Base-by-base conservation (phyloP, 2,888 invertebrate species). In the Cryptocephalus primarius region DNA sequence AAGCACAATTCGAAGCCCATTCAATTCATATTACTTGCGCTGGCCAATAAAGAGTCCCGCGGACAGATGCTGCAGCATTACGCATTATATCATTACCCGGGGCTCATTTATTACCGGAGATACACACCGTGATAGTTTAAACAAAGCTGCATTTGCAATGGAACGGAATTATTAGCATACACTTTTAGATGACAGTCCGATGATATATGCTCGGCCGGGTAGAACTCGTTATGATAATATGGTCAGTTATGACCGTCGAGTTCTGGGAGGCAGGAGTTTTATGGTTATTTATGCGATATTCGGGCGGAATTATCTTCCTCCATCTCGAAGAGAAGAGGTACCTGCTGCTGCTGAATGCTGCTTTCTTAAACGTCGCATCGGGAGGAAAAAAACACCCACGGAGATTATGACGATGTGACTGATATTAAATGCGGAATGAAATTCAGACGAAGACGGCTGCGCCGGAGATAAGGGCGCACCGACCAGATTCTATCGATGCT, bases 191-290 rank as follows among this genome's bases (percentile, higher is more conserved):
- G 68, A 68, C 68, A 67, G 63, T 64, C 61, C 63, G 66, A 70
- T 69, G 70, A 70, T 70, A 69, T 69, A 69, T 69, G 69, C 59
- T 60, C 62, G 61, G 62, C 61, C 63, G 60, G 62, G 64, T 64
- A 62, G 61, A 67, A 70, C 69, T 66, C 64, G 70, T 70, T 70
- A 70, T 70, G 70, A 61, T 69, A 70, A 70, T 70, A 56, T 56
- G 55, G 51, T 55, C 54, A 55, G 61, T 63, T 63, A 61, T 63
- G 63, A 63, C 60, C 64, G 63, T 61, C 12, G 36, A n/a, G 36
- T 60, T 55, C 60, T 62, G 60, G 60, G 62, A 63, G 63, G 62
- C 62, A 56, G 61, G 62, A 45, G 61, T 65, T 40, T 65, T 65
- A 65, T 62, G 61, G 65, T 68, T 66, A 67, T 69, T 68, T 68